Conservation (phyloP, 2,113 vertebrate genomes). For the Hydrochoerus hydrochaeris region DNA sequence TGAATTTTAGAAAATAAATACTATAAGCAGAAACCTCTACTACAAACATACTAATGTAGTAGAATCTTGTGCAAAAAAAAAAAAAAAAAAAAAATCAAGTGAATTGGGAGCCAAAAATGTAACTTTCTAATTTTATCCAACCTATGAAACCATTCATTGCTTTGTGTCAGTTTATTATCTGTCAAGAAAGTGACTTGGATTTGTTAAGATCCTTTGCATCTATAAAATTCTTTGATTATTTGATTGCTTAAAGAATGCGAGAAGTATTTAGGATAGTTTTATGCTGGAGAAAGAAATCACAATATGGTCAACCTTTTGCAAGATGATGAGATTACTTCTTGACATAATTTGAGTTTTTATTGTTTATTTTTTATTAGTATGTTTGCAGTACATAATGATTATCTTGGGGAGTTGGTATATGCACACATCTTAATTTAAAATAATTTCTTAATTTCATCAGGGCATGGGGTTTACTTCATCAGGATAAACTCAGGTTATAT, state of each 20-base stretch:
- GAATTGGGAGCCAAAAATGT: not conserved
- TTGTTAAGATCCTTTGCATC: not conserved
- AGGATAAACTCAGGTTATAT: constrained; percentile 11
- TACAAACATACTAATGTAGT: constrained; percentile 4
- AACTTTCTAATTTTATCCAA: not conserved
- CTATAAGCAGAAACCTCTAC: not conserved
- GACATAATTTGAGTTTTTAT: not conserved
- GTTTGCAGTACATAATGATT: not conserved
- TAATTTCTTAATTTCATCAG: not conserved
- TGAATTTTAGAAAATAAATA: not conserved
- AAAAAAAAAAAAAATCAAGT: not conserved
- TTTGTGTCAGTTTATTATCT: not conserved
- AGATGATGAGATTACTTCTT: not conserved
- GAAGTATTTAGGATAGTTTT: not conserved
- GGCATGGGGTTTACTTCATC: not conserved
- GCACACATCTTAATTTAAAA: not conserved
- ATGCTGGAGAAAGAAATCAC: not conserved
- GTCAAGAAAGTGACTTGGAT: not conserved
- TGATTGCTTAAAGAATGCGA: not conserved
- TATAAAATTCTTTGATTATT: constrained; percentile 12
- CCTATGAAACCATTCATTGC: not conserved
- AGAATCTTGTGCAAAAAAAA: not conserved
- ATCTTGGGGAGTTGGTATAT: not conserved
- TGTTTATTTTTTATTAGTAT: not conserved
- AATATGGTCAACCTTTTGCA: not conserved